A percentile compares a stretch with the other conserved stretches of the same genome.
These are phyloP conservation scores for Tipula lateralis DNA, from an alignment of 2,888 invertebrate species.

Conservation along the genomic window DNA sequence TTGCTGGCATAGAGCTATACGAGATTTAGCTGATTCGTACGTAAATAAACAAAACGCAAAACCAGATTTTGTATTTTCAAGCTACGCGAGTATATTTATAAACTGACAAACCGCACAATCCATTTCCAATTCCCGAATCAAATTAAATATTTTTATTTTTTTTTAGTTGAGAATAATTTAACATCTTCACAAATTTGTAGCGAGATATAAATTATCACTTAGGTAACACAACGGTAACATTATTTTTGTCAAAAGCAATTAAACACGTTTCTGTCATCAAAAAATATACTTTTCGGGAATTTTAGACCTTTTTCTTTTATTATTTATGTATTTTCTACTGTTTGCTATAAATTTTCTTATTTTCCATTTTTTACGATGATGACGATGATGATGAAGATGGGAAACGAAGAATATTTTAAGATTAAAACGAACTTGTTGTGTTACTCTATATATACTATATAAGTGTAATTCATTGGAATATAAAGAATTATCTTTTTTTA, in stretches of 20 bases:
- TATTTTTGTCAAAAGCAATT: slow-evolving; percentile 30
- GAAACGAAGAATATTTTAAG: neutral
- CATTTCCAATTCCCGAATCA: slow-evolving; percentile 24
- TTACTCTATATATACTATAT: neutral
- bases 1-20: no score
- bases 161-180: neutral
- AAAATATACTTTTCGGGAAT: neutral
- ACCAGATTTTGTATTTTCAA: no score
- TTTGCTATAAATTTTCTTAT: neutral
- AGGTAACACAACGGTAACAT: neutral
- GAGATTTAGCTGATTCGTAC: no score
- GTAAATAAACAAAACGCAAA: no score
- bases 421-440: slow-evolving; percentile 11
- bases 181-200: slow-evolving; percentile 6
- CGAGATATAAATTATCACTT: slow-evolving; percentile 26
- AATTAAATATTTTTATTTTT: neutral
- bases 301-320: neutral
- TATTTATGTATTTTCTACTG: slow-evolving; percentile 24
- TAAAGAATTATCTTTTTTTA: slow-evolving; percentile 11
- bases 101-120: no score
- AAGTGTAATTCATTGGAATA: neutral
- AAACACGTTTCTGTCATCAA: slow-evolving; percentile 30
- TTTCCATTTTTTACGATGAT: neutral
- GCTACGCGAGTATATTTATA: no score
- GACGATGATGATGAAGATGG: neutral